Percentiles rank a stretch among this genome's conserved stretches.
These are phyloP conservation scores for Hedychridium roseum DNA, from an alignment of 2,888 invertebrate species.

Conservation along the genomic window DNA sequence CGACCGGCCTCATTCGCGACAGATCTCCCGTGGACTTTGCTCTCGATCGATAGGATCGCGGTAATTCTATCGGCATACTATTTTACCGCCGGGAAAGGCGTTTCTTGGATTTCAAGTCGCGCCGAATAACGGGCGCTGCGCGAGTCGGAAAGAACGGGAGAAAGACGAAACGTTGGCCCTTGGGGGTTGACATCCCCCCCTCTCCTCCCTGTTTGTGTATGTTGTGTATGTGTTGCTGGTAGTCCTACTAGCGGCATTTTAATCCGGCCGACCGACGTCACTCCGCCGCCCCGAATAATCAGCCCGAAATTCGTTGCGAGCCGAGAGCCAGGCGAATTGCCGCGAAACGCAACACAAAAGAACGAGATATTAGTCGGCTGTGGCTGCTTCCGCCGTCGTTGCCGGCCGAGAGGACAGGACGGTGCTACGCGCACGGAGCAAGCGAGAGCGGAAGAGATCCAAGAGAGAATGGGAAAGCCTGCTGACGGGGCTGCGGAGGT, in stretches of 20 bases:
- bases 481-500: constrained; percentile 7
- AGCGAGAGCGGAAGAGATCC: constrained; percentile 1
- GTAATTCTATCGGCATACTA: no score
- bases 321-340: constrained; percentile 51
- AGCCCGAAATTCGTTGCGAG: constrained; percentile 60
- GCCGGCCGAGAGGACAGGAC: constrained; percentile 5
- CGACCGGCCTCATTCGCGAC: neutral
- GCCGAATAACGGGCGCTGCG: no score
- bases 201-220: no score
- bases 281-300: constrained; percentile 59
- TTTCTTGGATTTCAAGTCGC: no score
- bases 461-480: neutral
- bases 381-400: constrained; percentile 12
- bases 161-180: no score
- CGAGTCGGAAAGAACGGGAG: no score
- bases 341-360: constrained; percentile 61
- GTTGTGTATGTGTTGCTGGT: no score
- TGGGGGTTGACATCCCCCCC: constrained; percentile 13
- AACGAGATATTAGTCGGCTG: constrained; percentile 57
- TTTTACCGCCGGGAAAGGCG: no score
- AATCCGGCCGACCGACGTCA: constrained; percentile 57
- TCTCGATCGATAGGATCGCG: neutral
- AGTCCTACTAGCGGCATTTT: constrained; percentile 56
- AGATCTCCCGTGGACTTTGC: neutral
- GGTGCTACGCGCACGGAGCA: constrained; percentile 6